These are phyloP conservation scores for Gopherus evgoodei DNA, from an alignment of 2,113 vertebrate species.

Conservation along the genomic window DNA sequence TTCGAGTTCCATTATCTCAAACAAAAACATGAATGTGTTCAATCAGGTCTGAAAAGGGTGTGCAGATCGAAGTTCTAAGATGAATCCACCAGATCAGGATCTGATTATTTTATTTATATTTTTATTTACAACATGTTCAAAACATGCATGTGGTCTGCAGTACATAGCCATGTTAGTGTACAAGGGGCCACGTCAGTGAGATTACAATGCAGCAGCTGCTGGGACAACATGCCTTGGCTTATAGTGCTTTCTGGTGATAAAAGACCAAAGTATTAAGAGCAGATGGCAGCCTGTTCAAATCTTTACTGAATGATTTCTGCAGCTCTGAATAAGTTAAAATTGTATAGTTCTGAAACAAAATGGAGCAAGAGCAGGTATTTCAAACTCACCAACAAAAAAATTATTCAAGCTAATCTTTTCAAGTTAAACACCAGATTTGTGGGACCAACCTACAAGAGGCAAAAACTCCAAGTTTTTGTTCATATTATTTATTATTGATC, in stretches of 20 bases:
- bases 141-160: background rate
- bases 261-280: conserved; percentile 41
- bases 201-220: conserved; percentile 59
- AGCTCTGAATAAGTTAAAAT: background rate
- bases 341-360: background rate
- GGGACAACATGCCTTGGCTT: conserved; percentile 57
- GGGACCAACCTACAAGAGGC: background rate
- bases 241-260: conserved; percentile 56
- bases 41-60: accelerated
- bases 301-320: background rate
- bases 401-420: background rate
- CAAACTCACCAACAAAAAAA: background rate
- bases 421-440: background rate
- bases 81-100: background rate
- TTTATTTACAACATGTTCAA: background rate
- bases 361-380: background rate
- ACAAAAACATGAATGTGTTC: background rate
- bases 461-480: too few relatives aligned
- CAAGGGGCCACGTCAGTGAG: background rate
- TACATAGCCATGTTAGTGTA: conserved; percentile 4
- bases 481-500: background rate
- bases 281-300: conserved; percentile 12
- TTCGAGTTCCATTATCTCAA: background rate
- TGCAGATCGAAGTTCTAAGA: background rate
- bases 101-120: background rate